Conservation (phyloP, 2,113 vertebrate species). For the Pelusios castaneus region DNA sequence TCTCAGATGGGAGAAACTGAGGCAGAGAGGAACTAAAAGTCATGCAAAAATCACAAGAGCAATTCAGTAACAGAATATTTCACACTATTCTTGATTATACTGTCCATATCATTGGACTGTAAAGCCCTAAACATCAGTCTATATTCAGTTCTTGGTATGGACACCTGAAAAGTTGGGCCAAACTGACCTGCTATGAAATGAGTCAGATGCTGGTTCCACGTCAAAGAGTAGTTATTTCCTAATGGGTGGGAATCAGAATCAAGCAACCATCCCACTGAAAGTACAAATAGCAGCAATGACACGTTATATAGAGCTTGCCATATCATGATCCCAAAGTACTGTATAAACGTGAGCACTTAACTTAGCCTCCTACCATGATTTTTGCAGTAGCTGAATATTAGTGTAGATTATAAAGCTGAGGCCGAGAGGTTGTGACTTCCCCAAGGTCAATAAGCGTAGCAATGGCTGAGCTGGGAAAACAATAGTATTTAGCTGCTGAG, state of each 20-base stretch:
- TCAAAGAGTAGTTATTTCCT: fast-evolving
- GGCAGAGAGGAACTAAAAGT: fast-evolving
- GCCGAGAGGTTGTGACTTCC: background rate
- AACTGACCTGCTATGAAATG: background rate
- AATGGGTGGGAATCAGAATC: fast-evolving
- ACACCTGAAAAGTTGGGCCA: background rate
- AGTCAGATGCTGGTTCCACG: background rate
- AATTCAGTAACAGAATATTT: background rate
- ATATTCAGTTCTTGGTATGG: background rate
- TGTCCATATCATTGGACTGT: fast-evolving
- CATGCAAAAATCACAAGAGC: background rate
- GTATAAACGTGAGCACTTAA: background rate
- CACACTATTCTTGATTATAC: fast-evolving
- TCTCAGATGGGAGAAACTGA: background rate
- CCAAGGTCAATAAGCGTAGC: background rate
- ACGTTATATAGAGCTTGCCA: background rate
- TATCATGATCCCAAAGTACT: fast-evolving
- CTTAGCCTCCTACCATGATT: background rate
- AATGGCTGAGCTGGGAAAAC: background rate
- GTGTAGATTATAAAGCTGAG: background rate
- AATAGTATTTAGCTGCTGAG: background rate
- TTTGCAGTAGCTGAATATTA: fast-evolving
- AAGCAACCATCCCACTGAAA: fast-evolving
- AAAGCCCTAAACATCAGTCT: no score
- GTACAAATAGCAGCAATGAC: background rate